Evolutionary conservation across 92 coral and sea anemone species (phyloP), one percentile per base, ranked within the genome.

Genomic region (Isaurus tuberculatus): DNA sequence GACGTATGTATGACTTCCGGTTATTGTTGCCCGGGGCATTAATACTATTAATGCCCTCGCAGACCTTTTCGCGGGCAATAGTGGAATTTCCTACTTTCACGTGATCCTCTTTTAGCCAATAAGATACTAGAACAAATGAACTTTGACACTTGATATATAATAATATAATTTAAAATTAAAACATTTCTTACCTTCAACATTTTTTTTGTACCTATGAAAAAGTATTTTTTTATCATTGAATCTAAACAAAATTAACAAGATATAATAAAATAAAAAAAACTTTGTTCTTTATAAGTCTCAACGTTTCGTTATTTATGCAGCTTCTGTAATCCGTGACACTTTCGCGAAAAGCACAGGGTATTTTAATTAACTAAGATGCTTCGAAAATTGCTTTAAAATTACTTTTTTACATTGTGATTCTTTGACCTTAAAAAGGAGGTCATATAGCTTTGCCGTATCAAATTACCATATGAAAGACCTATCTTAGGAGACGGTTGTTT

Each of bases 121-220:
- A n/a, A n/a, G n/a, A n/a, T n/a, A n/a, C n/a, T n/a, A n/a, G n/a
- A n/a, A n/a, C n/a, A n/a, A n/a, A n/a, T n/a, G n/a, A n/a, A n/a
- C n/a, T n/a, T n/a, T n/a, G n/a, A n/a, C n/a, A n/a, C n/a, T n/a
- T n/a, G n/a, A n/a, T n/a, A n/a, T n/a, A n/a, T n/a, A n/a, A n/a
- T n/a, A n/a, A n/a, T n/a, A n/a, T n/a, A n/a, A n/a, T n/a, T n/a
- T n/a, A n/a, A n/a, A n/a, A n/a, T n/a, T n/a, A n/a, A n/a, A n/a
- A n/a, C n/a, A n/a, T n/a, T n/a, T n/a, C n/a, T n/a, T n/a, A n/a
- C n/a, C n/a, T n/a, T n/a, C n/a, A n/a, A n/a, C n/a, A n/a, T n/a
- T n/a, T n/a, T n/a, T n/a, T n/a, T n/a, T n/a, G 26, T 87, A 77
- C 79, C 94, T 93, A 27, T 95, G n/a, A n/a, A n/a, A 93, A 82